phyloP scores from a whole-genome alignment of 2,888 invertebrate species.

The Nymphalis c-album region DNA sequence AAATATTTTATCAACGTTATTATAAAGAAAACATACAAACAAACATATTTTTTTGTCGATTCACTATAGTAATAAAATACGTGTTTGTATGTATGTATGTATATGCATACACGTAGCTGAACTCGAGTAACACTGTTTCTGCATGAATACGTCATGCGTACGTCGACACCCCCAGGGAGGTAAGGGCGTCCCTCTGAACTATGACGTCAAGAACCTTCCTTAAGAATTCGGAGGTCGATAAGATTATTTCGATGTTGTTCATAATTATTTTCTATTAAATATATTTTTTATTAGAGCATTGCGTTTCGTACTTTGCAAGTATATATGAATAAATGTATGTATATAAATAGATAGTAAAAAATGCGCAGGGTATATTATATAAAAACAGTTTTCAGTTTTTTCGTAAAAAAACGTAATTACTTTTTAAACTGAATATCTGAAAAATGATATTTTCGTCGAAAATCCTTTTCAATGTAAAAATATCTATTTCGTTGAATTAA shows the following conservation, averaged over 20 bases:
- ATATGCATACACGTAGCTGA: neutral
- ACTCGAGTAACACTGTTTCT: conserved; percentile 18
- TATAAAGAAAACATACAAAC: no score
- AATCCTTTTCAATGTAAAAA: conserved; percentile 1
- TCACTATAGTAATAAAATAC: neutral
- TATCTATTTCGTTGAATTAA: neutral
- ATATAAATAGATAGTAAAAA: no score
- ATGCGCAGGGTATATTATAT: no score
- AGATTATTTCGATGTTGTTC: neutral
- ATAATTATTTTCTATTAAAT: no score
- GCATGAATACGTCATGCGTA: conserved; percentile 10
- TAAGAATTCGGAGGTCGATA: conserved; percentile 2
- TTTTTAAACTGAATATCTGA: neutral
- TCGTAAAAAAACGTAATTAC: neutral
- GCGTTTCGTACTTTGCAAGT: no score
- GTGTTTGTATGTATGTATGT: neutral
- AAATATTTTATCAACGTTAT: no score
- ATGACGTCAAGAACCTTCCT: conserved; percentile 19
- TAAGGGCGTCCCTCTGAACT: neutral
- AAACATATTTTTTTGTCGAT: neutral
- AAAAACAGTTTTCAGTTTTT: neutral
- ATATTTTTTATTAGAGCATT: no score
- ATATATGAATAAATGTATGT: no score
- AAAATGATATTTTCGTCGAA: neutral
- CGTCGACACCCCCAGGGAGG: conserved; percentile 15